Base-by-base conservation (phyloP, 2,888 invertebrate species). In the Phalera bucephala region DNA sequence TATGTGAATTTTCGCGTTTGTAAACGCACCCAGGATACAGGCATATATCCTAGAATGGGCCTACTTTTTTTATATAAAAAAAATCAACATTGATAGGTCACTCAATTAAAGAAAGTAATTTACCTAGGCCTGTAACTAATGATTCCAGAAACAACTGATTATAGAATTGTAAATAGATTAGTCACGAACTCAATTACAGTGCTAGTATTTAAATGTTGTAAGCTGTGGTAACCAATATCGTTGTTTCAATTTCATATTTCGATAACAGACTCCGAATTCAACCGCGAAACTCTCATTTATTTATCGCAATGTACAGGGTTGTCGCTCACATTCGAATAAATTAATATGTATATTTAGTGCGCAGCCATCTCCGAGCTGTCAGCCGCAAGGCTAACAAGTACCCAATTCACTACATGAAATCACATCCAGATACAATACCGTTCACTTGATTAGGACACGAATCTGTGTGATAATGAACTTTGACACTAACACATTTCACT, bases 361-460 rank as follows among this genome's bases (percentile, higher is more conserved):
- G 69, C 70, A 70, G 59, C 53, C 65, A 59, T 62, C 62, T 41
- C 47, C 47, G 51, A 64, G 61, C 59, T 66, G 72, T 63, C 70
- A 45, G 47, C 41, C 53, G 66, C 87, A 87, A 87, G 87, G 88
- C 72, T 72, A 83, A 77, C 86, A 52, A 73, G 70, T 66, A 73
- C 72, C 72, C 69, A 76, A 76, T 71, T 67, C 71, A 52, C 55
- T 52, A 68, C 19, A 29, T 9, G 17, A 69, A 72, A 71, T 73
- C 72, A 80, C 72, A 76, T 80, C 76, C 64, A 73, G 44, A 56
- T 59, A 64, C 59, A 68, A 65, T 64, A 76, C 76, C 77, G 63
- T 69, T 84, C 86, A 84, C 85, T 83, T 74, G 56, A 71, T 72
- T 68, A 74, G 54, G 58, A 70, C 69, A 74, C 60, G 63, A 55